Evolutionary conservation across 2,113 vertebrate genomes (phyloP), one percentile per base, ranked within the genome.

Genomic region (Megaceryle maxima): DNA sequence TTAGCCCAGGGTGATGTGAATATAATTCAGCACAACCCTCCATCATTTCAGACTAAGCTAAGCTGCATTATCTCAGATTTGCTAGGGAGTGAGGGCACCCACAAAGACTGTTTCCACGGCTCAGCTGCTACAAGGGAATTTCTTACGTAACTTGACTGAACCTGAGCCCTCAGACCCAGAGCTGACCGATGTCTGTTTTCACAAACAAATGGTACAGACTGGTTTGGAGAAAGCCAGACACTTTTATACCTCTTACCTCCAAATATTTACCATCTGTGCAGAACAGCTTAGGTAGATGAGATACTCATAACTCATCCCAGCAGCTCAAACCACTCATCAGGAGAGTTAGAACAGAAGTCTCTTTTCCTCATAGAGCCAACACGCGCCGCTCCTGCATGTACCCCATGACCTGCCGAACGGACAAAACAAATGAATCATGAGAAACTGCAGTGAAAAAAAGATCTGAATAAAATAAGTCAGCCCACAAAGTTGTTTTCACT

Each of bases 111-210:
- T 70, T 90, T 75, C 86, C 55, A 88, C 10, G 31, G 79, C 72
- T 83, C 35, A 83, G 68, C 39, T 74, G n/a, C 63, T 7, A 14
- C 41, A 66, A 57, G 59, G n/a, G 85, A 74, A 86, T 67, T 83
- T 92, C 60, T 70, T 46, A 86, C 80, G 72, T 31, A 90, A 86
- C 25, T 81, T 83, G 17, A 70, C 51, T 74, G 56, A 76, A 86
- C 55, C 37, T 55, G 51, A 92, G 43, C 63, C 55, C n/a, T 74
- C 55, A 88, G 68, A 81, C 15, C 8, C 51, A 77, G 51, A 84
- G 60, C 11, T 67, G 46, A 63, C 5, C 0, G 0, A 37, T 6
- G 22, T 24, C 57, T 53, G 1, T 60, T 64, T 69, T 62, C 5
- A 4, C 35, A 93, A 95, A 62, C 9, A 35, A 86, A 92, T 80